Conservation (phyloP, 2,113 vertebrate species). For the Anguilla japonica region DNA sequence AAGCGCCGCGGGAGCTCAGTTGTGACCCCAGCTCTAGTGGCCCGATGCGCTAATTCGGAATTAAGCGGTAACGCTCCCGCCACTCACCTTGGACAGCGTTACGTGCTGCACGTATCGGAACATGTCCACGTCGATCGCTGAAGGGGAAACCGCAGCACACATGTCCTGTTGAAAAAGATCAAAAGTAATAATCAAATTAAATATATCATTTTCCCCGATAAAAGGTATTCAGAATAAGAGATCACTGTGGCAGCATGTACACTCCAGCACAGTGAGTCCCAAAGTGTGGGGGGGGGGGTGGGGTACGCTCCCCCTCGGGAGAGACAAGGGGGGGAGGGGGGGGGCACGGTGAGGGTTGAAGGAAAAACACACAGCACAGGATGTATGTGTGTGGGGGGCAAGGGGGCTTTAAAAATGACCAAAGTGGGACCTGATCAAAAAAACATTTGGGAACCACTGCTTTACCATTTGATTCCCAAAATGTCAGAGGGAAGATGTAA, state of each 20-base stretch:
- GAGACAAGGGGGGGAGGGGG: no score
- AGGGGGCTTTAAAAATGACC: no score
- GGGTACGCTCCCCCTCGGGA: neutral
- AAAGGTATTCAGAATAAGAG: neutral
- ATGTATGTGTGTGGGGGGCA: no score
- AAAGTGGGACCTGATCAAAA: no score
- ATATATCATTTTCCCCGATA: neutral
- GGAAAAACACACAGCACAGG: no score
- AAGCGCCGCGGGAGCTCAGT: neutral
- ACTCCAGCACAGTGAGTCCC: neutral
- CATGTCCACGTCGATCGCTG: constrained; percentile 57
- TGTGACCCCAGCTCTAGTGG: constrained; percentile 6
- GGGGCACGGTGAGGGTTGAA: no score
- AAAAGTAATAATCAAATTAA: neutral
- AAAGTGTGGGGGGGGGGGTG: neutral
- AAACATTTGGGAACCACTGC: no score
- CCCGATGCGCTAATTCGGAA: constrained; percentile 26
- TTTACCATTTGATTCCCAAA: neutral
- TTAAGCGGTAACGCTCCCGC: neutral
- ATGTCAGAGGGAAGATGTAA: neutral
- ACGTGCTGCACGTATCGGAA: constrained; percentile 70
- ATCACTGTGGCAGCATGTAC: neutral
- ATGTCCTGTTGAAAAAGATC: constrained; percentile 46
- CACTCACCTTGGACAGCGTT: constrained; percentile 77
- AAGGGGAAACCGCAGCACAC: constrained; percentile 27